Evolutionary conservation across 2,888 invertebrate genomes (phyloP).

Genomic region (Cryptocephalus moraei): DNA sequence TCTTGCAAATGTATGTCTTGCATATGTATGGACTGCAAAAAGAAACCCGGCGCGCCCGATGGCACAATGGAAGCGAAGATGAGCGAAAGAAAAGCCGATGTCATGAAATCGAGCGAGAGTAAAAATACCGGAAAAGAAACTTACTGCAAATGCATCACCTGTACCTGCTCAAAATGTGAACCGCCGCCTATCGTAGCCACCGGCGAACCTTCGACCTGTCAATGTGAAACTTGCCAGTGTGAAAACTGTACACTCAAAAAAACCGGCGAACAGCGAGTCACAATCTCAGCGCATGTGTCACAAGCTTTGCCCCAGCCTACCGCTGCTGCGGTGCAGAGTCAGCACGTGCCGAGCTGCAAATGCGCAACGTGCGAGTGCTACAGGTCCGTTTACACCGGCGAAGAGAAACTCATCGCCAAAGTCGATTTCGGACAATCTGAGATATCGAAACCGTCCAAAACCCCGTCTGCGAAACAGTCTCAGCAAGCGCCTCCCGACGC

Average conservation of each 20-base stretch:
- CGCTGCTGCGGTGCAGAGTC: too few species aligned
- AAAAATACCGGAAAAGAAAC: not conserved
- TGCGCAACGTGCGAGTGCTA: not conserved
- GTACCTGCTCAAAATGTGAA: slow-evolving; percentile 5
- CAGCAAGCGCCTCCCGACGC: too few species aligned
- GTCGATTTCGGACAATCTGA: too few species aligned
- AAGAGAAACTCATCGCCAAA: too few species aligned
- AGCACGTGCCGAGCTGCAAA: not conserved
- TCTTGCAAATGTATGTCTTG: slow-evolving; percentile 4
- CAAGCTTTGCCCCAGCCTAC: not conserved
- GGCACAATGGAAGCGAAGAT: too few species aligned
- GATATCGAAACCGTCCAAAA: too few species aligned
- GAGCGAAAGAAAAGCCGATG: too few species aligned
- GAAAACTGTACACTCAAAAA: slow-evolving; percentile 5
- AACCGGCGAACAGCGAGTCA: not conserved
- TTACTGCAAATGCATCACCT: slow-evolving; percentile 1
- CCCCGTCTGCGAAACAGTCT: too few species aligned
- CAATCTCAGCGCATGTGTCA: not conserved
- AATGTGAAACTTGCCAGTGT: slow-evolving; percentile 9
- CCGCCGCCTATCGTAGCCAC: not conserved
- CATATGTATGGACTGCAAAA: slow-evolving; percentile 2
- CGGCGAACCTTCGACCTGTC: not conserved
- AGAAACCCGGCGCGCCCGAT: too few species aligned
- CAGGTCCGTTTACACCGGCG: too few species aligned
- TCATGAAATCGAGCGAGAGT: too few species aligned